Evolutionary conservation across 2,888 invertebrate species (phyloP).

Genomic region (Nomada ruficornis): DNA sequence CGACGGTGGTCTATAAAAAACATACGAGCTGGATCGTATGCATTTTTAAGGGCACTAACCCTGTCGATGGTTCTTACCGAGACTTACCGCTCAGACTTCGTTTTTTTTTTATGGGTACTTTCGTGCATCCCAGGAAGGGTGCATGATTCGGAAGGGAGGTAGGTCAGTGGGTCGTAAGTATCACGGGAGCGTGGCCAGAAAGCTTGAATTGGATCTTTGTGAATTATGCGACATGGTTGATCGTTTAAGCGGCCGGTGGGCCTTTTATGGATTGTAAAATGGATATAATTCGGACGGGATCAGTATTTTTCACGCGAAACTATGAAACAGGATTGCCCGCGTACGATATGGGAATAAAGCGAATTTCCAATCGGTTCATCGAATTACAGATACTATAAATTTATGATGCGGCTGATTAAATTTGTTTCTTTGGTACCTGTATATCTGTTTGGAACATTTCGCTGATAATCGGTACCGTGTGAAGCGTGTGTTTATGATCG

Average conservation of each 20-base stretch:
- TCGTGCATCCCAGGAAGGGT: conserved; percentile 53
- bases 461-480: background rate
- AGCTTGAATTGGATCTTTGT: background rate
- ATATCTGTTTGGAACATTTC: conserved; percentile 4
- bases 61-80: conserved; percentile 73
- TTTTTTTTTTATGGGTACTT: conserved; percentile 68
- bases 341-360: background rate
- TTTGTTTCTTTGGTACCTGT: conserved; percentile 13
- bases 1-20: conserved; percentile 70
- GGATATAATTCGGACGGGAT: conserved; percentile 10
- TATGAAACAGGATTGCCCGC: conserved; percentile 11
- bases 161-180: conserved; percentile 62
- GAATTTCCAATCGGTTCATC: conserved; percentile 30
- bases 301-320: background rate
- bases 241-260: background rate
- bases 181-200: background rate
- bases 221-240: conserved; percentile 20
- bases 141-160: conserved; percentile 36
- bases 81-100: conserved; percentile 72
- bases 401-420: conserved; percentile 26
- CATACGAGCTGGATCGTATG: conserved; percentile 69
- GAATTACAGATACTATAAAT: conserved; percentile 23
- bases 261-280: conserved; percentile 24
- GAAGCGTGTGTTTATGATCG: background rate
- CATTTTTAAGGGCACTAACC: conserved; percentile 77